Evolutionary conservation across 2,797 vertebrate genomes (phyloP), one percentile per base, ranked within the genome.

Genomic region (Emys orbicularis): DNA sequence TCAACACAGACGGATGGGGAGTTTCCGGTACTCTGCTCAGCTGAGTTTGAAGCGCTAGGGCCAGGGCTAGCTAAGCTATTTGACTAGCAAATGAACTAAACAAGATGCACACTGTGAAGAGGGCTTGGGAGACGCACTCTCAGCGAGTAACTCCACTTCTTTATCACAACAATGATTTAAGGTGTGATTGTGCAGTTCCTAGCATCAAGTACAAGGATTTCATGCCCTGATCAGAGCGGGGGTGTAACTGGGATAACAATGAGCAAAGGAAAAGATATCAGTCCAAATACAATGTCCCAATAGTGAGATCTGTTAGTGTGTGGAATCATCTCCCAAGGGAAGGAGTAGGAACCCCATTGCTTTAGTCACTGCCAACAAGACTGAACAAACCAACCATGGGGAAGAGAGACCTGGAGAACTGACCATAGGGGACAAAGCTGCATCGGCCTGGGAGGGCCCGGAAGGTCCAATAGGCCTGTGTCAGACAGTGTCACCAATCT

Each of bases 41-140:
- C 41, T 3, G 1, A 41, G 74, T 44, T 37, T 37, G 1, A 86
- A 89, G 85, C 41, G 12, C n/a, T 6, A 0, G 59, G 9, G 16
- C 0, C 3, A 52, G 79, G 95, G 82, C 79, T 49, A 84, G 86
- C 92, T 47, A 87, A 7, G 92, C 59, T 37, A 37, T 97, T 97
- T 97, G 84, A 93, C 90, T 97, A 97, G 95, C 95, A 97, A 97
- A 97, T 92, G 68, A 95, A 83, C 41, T 56, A 3, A 89, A 74
- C 11, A 13, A 86, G 90, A 93, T 93, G 76, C 81, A 10, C 47
- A 86, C 83, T 1, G 84, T 37, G 83, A 93, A 90, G 52, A 95
- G 88, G 74, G 49, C 19, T 54, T 2, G 52, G 68, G 90, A 95
- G 91, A 81, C 88, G 84, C 82, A 47, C 85, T 79, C 91, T 34